Evolutionary conservation across 2,797 vertebrate genomes (phyloP).

Genomic region (Ctenosaura bakeri): DNA sequence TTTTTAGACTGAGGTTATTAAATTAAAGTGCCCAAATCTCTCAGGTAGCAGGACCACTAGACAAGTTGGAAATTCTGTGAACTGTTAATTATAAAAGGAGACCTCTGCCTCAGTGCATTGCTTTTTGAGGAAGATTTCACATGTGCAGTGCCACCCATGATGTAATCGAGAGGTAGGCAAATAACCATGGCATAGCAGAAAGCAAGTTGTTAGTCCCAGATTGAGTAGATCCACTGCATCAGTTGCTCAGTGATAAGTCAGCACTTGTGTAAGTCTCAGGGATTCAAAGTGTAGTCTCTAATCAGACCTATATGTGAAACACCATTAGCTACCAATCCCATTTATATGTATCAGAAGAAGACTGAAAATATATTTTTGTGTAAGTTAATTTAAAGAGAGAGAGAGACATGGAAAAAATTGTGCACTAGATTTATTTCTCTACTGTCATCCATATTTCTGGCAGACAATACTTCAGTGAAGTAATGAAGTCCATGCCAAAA

Average conservation of each 20-base stretch:
- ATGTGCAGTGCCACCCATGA: too few relatives aligned
- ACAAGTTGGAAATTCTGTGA: neutral
- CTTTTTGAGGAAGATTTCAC: neutral
- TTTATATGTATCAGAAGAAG: neutral
- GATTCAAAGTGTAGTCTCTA: too few relatives aligned
- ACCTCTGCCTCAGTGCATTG: neutral
- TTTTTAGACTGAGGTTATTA: neutral
- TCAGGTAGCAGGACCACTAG: neutral
- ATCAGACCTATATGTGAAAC: neutral
- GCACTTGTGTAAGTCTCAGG: too few relatives aligned
- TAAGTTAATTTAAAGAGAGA: neutral
- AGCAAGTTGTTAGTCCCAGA: too few relatives aligned
- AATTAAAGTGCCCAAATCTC: neutral
- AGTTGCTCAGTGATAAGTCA: too few relatives aligned
- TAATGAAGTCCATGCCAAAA: conserved; percentile 61
- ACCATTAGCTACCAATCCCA: neutral
- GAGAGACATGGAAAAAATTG: conserved; percentile 39
- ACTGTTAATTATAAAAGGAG: neutral
- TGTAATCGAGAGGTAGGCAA: neutral
- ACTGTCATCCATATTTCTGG: conserved; percentile 51
- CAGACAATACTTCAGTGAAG: conserved; percentile 38
- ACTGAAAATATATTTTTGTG: neutral
- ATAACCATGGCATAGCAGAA: neutral
- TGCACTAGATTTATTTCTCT: conserved; percentile 18
- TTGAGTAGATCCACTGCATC: too few relatives aligned